phyloP scores from a whole-genome alignment of 2,797 vertebrate genomes.

The Anguilla marmorata region DNA sequence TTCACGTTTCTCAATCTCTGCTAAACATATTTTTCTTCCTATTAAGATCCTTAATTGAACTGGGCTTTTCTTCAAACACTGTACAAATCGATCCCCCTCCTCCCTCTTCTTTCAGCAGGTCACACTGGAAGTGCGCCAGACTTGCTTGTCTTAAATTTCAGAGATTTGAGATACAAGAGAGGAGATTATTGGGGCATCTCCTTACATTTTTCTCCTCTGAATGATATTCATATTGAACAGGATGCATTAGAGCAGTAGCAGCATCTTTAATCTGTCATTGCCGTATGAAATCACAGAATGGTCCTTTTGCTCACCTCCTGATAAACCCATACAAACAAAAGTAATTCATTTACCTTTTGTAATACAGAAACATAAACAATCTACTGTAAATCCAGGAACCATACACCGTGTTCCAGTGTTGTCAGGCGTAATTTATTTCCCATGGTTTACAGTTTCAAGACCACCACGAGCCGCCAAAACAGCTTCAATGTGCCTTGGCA shows the following conservation, averaged over 20 bases:
- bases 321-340: background rate
- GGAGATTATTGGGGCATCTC: conserved; percentile 28
- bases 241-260: background rate
- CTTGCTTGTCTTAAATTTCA: conserved; percentile 30
- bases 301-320: background rate
- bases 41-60: conserved; percentile 69
- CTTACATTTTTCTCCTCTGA: conserved; percentile 16
- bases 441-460: background rate
- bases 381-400: conserved; percentile 15
- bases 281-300: background rate
- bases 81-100: conserved; percentile 23
- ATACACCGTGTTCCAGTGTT: background rate
- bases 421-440: background rate
- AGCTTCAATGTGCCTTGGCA: too few species aligned
- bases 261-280: conserved; percentile 18
- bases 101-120: conserved; percentile 12
- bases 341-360: background rate
- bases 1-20: conserved; percentile 60
- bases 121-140: background rate
- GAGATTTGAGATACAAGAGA: conserved; percentile 10
- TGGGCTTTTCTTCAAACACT: conserved; percentile 53
- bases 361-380: background rate
- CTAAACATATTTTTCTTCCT: conserved; percentile 63
- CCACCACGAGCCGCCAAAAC: too few species aligned
- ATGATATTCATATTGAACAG: background rate